Evolutionary conservation across 2,113 vertebrate species (phyloP).

Genomic region (Calidris pugnax): DNA sequence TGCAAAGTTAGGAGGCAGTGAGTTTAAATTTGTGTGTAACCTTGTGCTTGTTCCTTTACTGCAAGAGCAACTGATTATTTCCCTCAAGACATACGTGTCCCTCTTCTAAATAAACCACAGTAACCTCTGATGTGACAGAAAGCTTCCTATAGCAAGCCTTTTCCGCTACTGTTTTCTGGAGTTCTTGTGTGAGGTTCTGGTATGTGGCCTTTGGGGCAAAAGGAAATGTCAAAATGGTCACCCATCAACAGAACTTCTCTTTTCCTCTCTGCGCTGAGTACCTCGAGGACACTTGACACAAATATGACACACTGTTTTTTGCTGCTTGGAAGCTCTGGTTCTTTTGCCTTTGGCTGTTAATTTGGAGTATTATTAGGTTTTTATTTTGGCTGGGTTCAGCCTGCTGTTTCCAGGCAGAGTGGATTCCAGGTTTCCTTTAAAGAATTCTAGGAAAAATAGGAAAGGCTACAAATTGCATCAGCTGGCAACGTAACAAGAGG

Average conservation of each 20-base stretch:
- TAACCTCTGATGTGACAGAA: background rate
- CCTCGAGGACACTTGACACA: fast-evolving
- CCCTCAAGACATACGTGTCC: background rate
- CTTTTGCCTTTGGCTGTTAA: background rate
- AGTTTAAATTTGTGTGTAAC: background rate
- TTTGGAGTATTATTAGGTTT: background rate
- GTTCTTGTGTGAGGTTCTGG: background rate
- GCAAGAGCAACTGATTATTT: background rate
- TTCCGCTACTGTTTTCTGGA: background rate
- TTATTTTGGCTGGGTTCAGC: background rate
- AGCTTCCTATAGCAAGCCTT: background rate
- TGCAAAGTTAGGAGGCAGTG: background rate
- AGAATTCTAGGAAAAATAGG: background rate
- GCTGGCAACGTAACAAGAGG: background rate
- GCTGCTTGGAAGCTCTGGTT: background rate
- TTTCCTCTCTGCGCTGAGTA: background rate
- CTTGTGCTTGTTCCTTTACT: background rate
- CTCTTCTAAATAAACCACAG: background rate
- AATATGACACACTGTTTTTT: background rate
- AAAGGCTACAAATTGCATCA: background rate
- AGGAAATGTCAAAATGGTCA: background rate
- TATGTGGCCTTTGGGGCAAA: background rate
- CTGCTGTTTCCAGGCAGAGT: background rate
- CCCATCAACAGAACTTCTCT: background rate
- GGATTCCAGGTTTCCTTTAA: background rate